Percentiles rank a stretch among this genome's conserved stretches.
phyloP scores from a whole-genome alignment of 2,113 vertebrate genomes.

The Myxocyprinus asiaticus region DNA sequence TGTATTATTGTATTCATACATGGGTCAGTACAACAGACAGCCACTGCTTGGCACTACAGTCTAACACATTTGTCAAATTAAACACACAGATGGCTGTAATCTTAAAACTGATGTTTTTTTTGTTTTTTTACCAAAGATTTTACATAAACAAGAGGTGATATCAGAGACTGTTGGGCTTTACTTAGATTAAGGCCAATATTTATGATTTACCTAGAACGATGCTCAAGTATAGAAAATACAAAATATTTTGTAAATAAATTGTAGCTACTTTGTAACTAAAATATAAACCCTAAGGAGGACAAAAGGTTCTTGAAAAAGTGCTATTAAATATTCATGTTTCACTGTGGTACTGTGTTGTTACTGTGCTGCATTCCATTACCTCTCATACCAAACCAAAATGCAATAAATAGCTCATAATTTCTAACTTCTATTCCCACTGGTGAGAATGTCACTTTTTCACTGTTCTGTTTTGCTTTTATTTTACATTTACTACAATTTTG shows the following conservation, averaged over 20 bases:
- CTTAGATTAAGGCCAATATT: constrained; percentile 2
- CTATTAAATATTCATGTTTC: constrained; percentile 26
- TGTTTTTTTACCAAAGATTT: constrained; percentile 33
- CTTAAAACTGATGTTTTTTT: background rate
- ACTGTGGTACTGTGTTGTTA: background rate
- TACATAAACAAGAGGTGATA: too few species aligned
- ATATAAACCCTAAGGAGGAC: constrained; percentile 5
- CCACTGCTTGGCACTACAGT: constrained; percentile 34
- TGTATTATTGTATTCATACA: background rate
- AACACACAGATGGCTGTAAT: background rate
- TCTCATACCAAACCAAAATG: too few species aligned
- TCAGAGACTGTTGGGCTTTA: constrained; percentile 23
- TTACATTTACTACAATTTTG: too few species aligned
- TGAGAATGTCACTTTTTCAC: too few species aligned
- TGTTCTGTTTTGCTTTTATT: too few species aligned
- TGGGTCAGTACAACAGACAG: constrained; percentile 11
- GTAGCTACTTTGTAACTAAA: constrained; percentile 21
- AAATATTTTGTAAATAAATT: constrained; percentile 23
- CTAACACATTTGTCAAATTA: constrained; percentile 1
- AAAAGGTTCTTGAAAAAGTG: constrained; percentile 25
- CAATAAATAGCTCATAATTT: too few species aligned
- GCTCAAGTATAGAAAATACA: background rate
- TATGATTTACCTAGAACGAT: background rate
- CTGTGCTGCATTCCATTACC: background rate
- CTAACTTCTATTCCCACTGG: too few species aligned